Percentiles rank a stretch among this genome's conserved stretches.
These are phyloP conservation scores for Drosophila simulans DNA, from an alignment of 1,140 invertebrate species.

Conservation along the genomic window DNA sequence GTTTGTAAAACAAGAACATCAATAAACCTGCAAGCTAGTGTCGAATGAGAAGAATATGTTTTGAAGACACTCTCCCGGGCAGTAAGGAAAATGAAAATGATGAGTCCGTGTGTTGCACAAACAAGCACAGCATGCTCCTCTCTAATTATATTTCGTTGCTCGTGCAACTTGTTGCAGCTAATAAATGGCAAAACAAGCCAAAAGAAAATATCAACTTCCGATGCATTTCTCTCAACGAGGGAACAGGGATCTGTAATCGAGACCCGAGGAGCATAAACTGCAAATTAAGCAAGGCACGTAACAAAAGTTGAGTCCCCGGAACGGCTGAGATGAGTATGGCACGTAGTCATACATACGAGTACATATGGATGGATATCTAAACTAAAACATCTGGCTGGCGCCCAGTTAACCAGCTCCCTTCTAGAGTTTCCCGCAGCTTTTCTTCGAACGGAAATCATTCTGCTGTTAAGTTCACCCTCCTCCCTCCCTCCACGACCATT, in stretches of 20 bases:
- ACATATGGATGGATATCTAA: conserved; percentile 26
- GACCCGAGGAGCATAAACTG: conserved; percentile 55
- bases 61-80: conserved; percentile 1
- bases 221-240: conserved; percentile 42
- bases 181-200: conserved; percentile 26
- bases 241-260: conserved; percentile 47
- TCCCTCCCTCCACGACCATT: neutral
- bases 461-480: conserved; percentile 60
- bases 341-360: conserved; percentile 18
- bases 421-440: conserved; percentile 27
- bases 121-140: conserved; percentile 26
- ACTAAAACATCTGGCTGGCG: conserved; percentile 47
- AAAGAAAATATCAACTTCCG: conserved; percentile 34
- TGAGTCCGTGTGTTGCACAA: conserved; percentile 41
- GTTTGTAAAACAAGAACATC: neutral
- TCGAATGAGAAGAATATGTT: neutral
- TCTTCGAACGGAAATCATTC: conserved; percentile 68
- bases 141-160: conserved; percentile 7
- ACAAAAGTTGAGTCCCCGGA: conserved; percentile 49
- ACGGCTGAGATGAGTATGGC: conserved; percentile 20
- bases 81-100: conserved; percentile 8
- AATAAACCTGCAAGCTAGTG: neutral
- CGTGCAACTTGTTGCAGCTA: conserved; percentile 66
- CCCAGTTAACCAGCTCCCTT: conserved; percentile 10
- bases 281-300: conserved; percentile 76